phyloP scores from a whole-genome alignment of 2,797 vertebrate species.

The Denticeps clupeoides region DNA sequence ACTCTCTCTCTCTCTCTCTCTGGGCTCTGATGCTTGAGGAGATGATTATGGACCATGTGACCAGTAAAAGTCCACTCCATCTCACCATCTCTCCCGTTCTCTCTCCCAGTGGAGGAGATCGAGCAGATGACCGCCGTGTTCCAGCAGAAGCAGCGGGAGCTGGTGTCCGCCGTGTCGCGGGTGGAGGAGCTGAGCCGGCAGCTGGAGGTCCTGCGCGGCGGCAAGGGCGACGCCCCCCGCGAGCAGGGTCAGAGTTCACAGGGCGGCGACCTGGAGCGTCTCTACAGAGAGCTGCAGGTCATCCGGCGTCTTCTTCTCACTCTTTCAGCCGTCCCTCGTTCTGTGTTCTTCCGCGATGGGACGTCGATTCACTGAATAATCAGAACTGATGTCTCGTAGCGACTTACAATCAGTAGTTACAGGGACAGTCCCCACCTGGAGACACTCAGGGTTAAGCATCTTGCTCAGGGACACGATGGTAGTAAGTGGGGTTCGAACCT shows the following conservation, averaged over 20 bases:
- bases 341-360: too few relatives aligned
- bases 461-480: too few relatives aligned
- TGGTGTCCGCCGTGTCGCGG: constrained; percentile 73
- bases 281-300: constrained; percentile 92
- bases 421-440: too few relatives aligned
- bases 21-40: too few relatives aligned
- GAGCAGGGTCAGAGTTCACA: constrained; percentile 50
- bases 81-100: constrained; percentile 6
- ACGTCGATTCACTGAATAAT: too few relatives aligned
- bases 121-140: constrained; percentile 89
- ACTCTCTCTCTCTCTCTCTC: too few relatives aligned
- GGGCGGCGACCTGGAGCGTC: constrained; percentile 77
- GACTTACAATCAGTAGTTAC: too few relatives aligned
- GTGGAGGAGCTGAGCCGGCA: constrained; percentile 86
- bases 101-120: constrained; percentile 80
- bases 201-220: constrained; percentile 78
- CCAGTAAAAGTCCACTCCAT: neutral
- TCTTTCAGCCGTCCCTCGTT: neutral
- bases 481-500: too few relatives aligned
- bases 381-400: too few relatives aligned
- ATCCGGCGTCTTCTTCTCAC: constrained; percentile 24
- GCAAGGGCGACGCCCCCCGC: constrained; percentile 66
- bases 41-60: too few relatives aligned
- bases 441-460: too few relatives aligned
- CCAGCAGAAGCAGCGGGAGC: constrained; percentile 90